Evolutionary conservation across 2,888 invertebrate genomes (phyloP).

Genomic region (Trimorus sp.): DNA sequence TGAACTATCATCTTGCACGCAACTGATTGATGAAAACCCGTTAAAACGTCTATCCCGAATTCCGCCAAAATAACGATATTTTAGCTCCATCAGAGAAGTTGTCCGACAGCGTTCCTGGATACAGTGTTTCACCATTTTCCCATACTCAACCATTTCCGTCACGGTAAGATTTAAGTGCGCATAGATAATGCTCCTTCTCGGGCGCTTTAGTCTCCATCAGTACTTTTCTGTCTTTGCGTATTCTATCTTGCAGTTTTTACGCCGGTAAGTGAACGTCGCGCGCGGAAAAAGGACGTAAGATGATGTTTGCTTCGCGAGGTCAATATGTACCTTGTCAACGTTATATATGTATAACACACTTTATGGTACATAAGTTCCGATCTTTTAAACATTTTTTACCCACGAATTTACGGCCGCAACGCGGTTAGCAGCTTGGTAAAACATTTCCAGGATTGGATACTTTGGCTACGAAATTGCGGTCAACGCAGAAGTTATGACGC

Average conservation of each 20-base stretch:
- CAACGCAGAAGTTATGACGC: no score
- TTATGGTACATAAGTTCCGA: constrained; percentile 39
- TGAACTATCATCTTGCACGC: no score
- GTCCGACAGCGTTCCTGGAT: not conserved
- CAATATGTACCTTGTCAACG: constrained; percentile 60
- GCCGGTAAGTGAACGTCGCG: constrained; percentile 42
- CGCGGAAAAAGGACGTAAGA: constrained; percentile 26
- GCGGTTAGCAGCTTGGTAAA: constrained; percentile 7
- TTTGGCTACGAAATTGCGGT: no score
- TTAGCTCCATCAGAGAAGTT: constrained; percentile 13
- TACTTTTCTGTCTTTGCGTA: constrained; percentile 51
- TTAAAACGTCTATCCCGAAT: no score
- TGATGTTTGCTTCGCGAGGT: constrained; percentile 43
- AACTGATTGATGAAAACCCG: no score
- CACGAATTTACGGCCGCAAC: constrained; percentile 15
- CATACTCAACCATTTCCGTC: constrained; percentile 74
- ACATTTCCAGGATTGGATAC: not conserved
- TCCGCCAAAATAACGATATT: constrained; percentile 6
- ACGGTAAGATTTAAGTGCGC: constrained; percentile 75
- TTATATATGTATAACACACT: constrained; percentile 40
- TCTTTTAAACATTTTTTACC: constrained; percentile 38
- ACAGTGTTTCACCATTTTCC: constrained; percentile 67
- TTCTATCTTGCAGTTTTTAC: constrained; percentile 50
- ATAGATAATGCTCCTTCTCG: constrained; percentile 70
- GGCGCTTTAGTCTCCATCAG: constrained; percentile 59